Conservation (phyloP, 2,113 vertebrate genomes). For the Sylvia atricapilla region DNA sequence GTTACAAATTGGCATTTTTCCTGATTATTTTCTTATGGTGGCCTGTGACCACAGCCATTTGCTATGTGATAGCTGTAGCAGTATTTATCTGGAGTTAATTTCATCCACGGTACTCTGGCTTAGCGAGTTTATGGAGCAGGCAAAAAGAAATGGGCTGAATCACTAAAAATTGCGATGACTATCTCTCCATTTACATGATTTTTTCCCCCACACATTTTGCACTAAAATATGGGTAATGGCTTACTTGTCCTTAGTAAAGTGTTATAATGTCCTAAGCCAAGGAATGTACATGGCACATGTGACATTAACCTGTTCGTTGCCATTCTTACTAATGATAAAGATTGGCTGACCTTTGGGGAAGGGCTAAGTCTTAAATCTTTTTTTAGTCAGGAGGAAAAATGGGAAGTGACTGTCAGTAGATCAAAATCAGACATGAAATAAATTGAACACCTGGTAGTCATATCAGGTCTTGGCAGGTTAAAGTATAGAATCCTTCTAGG, state of each 20-base stretch:
- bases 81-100: neutral
- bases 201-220: neutral
- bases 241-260: neutral
- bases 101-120: neutral
- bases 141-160: neutral
- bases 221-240: neutral
- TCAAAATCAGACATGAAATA: neutral
- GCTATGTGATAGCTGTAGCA: neutral
- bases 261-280: accelerated
- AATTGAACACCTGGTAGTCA: neutral
- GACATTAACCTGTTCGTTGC: neutral
- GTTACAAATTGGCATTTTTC: neutral
- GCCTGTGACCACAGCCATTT: neutral
- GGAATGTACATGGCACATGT: neutral
- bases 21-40: neutral
- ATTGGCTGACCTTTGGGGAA: accelerated
- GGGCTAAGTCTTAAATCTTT: neutral
- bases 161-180: neutral
- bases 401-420: neutral
- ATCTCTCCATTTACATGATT: neutral
- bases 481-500: neutral
- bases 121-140: neutral
- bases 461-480: neutral
- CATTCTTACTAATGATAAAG: neutral
- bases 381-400: neutral